phyloP scores from a whole-genome alignment of 2,797 vertebrate species.

The Mycteria americana region DNA sequence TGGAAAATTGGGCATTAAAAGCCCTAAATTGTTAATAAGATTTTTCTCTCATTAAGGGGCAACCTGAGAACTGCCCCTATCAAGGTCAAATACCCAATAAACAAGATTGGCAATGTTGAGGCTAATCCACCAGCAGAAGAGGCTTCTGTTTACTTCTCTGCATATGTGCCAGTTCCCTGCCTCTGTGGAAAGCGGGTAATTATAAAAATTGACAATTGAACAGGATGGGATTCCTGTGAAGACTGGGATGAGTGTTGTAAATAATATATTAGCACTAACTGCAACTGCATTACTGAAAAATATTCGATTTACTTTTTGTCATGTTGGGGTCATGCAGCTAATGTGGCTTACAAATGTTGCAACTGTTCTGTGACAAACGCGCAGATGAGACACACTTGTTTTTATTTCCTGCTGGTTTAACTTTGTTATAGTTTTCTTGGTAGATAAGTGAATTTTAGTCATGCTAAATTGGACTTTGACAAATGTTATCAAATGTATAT shows the following conservation, averaged over 20 bases:
- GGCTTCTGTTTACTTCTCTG: neutral
- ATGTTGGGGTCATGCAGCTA: neutral
- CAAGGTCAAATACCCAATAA: neutral
- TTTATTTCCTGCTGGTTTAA: conserved; percentile 20
- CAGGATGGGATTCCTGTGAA: neutral
- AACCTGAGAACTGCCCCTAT: neutral
- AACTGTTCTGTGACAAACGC: neutral
- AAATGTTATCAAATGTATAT: neutral
- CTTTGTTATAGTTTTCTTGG: conserved; percentile 11
- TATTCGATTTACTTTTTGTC: conserved; percentile 2
- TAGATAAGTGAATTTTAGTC: conserved; percentile 10
- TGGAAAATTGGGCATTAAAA: neutral
- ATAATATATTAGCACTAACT: neutral
- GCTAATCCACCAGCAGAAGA: neutral
- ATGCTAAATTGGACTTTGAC: conserved; percentile 19
- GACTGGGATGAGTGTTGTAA: neutral
- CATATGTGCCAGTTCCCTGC: neutral
- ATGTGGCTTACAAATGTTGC: neutral
- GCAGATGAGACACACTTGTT: neutral
- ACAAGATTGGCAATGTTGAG: neutral
- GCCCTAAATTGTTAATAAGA: neutral
- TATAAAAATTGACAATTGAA: neutral
- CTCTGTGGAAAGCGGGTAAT: neutral
- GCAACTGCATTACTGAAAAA: neutral
- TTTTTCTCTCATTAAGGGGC: neutral